Conservation (phyloP, 2,888 invertebrate species). For the Acleris sparsana region DNA sequence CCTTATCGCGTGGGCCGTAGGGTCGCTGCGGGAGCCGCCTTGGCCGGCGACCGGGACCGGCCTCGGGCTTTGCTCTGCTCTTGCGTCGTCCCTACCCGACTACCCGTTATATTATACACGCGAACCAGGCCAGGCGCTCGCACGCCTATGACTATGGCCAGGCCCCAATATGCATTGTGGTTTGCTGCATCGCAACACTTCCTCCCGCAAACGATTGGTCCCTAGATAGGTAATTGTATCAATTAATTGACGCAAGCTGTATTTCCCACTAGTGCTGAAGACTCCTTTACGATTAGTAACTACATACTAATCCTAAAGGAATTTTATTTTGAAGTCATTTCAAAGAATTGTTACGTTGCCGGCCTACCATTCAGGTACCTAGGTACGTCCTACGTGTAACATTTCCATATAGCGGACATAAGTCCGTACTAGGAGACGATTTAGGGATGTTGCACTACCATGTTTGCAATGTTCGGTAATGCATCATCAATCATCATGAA, state of each 20-base stretch:
- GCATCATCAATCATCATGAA: too few species aligned
- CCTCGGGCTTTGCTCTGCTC: conserved; percentile 71
- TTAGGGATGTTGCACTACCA: too few species aligned
- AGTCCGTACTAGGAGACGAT: too few species aligned
- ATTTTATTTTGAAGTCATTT: too few species aligned
- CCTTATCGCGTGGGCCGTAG: conserved; percentile 76
- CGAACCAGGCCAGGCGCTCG: not conserved
- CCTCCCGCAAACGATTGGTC: conserved; percentile 6
- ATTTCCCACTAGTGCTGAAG: conserved; percentile 7
- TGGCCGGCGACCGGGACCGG: conserved; percentile 31
- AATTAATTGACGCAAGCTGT: conserved; percentile 2
- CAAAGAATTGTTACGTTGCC: too few species aligned
- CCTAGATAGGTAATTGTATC: not conserved
- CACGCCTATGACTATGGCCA: not conserved
- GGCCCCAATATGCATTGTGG: conserved; percentile 10
- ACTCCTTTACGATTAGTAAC: not conserved
- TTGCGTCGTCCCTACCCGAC: conserved; percentile 68
- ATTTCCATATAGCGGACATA: too few species aligned
- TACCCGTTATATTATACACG: not conserved
- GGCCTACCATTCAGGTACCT: not conserved
- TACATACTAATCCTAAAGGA: too few species aligned
- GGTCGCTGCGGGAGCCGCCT: conserved; percentile 57
- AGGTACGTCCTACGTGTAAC: not conserved
- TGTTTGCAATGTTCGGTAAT: not conserved
- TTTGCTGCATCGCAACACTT: conserved; percentile 19